Percentiles rank a stretch among this genome's conserved stretches.
Evolutionary conservation across 2,888 invertebrate species (phyloP).

Genomic region (Pilophorus perplexus): DNA sequence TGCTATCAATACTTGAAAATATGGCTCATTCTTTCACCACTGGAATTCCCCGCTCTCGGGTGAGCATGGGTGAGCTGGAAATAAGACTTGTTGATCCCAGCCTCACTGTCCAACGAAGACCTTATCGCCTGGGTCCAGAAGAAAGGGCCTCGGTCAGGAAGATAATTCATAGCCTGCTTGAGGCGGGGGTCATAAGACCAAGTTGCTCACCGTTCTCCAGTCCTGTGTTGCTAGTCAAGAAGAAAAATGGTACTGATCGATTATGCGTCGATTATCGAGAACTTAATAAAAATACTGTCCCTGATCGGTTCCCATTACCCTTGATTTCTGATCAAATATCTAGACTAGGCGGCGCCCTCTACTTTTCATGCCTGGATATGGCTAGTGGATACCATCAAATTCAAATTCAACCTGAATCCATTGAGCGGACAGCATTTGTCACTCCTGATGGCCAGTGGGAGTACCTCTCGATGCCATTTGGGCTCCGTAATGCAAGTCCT

Average conservation of each 20-base stretch:
- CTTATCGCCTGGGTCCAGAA: too few species aligned
- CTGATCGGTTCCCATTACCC: slow-evolving; percentile 44
- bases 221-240: slow-evolving; percentile 49
- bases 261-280: slow-evolving; percentile 49
- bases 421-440: slow-evolving; percentile 18
- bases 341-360: slow-evolving; percentile 48
- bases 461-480: slow-evolving; percentile 19
- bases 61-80: background rate
- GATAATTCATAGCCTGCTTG: too few species aligned
- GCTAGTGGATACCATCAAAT: slow-evolving; percentile 17
- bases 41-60: too few species aligned
- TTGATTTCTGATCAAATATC: slow-evolving; percentile 44
- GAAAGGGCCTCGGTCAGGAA: too few species aligned
- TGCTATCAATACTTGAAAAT: too few species aligned
- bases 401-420: background rate
- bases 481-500: slow-evolving; percentile 49
- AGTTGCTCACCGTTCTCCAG: slow-evolving; percentile 48
- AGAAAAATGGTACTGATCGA: slow-evolving; percentile 47
- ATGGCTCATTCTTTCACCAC: too few species aligned
- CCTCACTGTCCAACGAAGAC: background rate
- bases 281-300: slow-evolving; percentile 48
- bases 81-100: background rate
- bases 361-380: slow-evolving; percentile 49
- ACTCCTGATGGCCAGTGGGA: slow-evolving; percentile 14
- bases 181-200: slow-evolving; percentile 5